A percentile compares a stretch with the other conserved stretches of the same genome.
Evolutionary conservation across 1,140 invertebrate species (phyloP).

Genomic region (Helicoverpa zea): DNA sequence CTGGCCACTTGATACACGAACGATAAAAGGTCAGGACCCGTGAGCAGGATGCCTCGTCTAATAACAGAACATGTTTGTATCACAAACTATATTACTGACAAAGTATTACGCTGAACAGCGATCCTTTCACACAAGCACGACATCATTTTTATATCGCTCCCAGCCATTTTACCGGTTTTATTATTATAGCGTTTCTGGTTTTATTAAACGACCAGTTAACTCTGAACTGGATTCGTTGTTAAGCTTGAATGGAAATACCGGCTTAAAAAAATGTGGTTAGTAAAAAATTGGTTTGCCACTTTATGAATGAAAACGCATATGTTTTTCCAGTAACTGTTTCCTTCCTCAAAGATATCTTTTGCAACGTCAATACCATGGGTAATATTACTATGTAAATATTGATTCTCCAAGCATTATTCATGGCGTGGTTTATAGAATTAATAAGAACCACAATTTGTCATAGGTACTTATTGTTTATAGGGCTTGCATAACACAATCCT

Average conservation of each 20-base stretch:
- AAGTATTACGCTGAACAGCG: conserved; percentile 55
- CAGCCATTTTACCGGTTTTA: conserved; percentile 26
- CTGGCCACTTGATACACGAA: conserved; percentile 59
- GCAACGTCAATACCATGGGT: conserved; percentile 15
- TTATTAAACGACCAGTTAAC: conserved; percentile 16
- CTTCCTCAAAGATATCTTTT: conserved; percentile 6
- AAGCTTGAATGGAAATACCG: not conserved
- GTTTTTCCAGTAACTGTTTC: not conserved
- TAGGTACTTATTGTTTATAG: conserved; percentile 12
- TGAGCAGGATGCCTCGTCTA: conserved; percentile 67
- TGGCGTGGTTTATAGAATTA: conserved; percentile 5
- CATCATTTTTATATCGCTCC: conserved; percentile 25
- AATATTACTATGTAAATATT: conserved; percentile 11
- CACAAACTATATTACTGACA: conserved; percentile 54
- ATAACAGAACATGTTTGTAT: conserved; percentile 74
- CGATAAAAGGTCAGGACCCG: conserved; percentile 77
- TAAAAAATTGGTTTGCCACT: not conserved
- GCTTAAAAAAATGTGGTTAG: too few species aligned
- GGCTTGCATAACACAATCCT: conserved; percentile 34
- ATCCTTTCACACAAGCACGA: conserved; percentile 8
- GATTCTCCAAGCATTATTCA: conserved; percentile 20
- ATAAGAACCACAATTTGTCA: conserved; percentile 32
- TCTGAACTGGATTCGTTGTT: conserved; percentile 28
- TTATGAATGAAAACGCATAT: conserved; percentile 1
- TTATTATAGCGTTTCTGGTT: conserved; percentile 37